phyloP scores from a whole-genome alignment of 2,113 vertebrate genomes.

The Brachypteracias leptosomus region DNA sequence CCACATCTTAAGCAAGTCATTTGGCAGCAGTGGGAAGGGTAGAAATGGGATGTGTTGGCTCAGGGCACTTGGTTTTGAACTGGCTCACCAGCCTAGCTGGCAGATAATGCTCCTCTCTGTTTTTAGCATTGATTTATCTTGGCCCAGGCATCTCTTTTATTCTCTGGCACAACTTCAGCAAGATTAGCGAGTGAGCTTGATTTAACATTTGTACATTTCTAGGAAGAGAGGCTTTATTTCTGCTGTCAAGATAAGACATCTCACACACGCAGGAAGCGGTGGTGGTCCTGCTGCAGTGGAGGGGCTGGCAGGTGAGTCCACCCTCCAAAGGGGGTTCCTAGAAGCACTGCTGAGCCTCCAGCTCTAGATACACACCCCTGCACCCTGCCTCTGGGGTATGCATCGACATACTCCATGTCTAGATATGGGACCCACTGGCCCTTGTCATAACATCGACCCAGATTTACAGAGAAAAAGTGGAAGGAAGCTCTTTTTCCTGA shows the following conservation, averaged over 20 bases:
- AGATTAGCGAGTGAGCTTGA: fast-evolving
- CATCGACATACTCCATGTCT: neutral
- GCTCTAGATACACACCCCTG: neutral
- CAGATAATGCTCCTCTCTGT: neutral
- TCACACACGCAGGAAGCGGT: neutral
- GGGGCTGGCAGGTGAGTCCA: neutral
- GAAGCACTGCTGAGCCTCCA: neutral
- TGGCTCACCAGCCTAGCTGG: neutral
- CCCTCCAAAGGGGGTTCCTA: fast-evolving
- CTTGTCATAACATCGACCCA: neutral
- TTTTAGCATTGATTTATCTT: slow-evolving; percentile 5
- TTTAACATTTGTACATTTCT: neutral
- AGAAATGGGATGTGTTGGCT: neutral
- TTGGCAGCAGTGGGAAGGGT: neutral
- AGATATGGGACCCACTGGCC: neutral
- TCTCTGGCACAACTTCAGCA: neutral
- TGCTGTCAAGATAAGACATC: neutral
- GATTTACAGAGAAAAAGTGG: neutral
- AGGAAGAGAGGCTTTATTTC: slow-evolving; percentile 1
- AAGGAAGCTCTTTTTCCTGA: neutral
- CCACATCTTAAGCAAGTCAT: slow-evolving; percentile 22
- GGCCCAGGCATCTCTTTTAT: neutral
- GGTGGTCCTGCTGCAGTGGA: neutral
- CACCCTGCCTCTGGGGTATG: neutral
- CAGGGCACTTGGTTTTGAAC: neutral